Evolutionary conservation across 2,888 invertebrate species (phyloP), one percentile per base, ranked within the genome.

Genomic region (Ophion costatus): DNA sequence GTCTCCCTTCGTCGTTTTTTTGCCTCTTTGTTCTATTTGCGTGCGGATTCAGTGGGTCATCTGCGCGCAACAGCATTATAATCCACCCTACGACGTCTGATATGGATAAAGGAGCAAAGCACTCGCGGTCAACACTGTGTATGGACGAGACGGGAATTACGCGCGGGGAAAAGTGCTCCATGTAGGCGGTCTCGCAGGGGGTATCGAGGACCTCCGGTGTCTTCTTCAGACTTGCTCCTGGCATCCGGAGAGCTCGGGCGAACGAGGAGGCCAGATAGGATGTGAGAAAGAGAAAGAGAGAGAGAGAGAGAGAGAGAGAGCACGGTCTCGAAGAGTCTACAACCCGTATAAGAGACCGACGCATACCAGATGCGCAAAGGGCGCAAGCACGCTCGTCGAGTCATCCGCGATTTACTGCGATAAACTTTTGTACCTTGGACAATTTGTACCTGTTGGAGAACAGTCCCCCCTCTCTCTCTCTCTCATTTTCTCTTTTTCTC

Each of bases 381-480:
- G 85, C 88, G 90, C 74, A 51, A 57, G 64, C 66, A 22, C 76
- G 42, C 51, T 42, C 71, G 76, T 88, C 90, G 88, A 91, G 90
- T 92, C 91, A 90, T 91, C 89, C 87, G 89, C 90, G 91, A 92
- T 92, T 91, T 91, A 91, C 91, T 87, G 90, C 90, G 91, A 92
- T 91, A 90, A 76, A 92, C 90, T 91, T 90, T 91, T 90, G 88
- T 89, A 87, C 87, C 88, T 85, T 51, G 90, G 88, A 91, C 91
- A 91, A 92, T 92, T 92, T 92, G 91, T 91, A 91, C 90, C 89
- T 90, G 91, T 91, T 91, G 88, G 82, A 81, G 84, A 74, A 70
- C 82, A 64, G 59, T 57, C 64, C 56, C 66, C 51, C 61, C n/a
- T 69, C 61, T 78, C 42, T 45, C 45, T 14, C 45, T 45, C 45